phyloP scores from a whole-genome alignment of 2,888 invertebrate species.

The Rapana venosa region DNA sequence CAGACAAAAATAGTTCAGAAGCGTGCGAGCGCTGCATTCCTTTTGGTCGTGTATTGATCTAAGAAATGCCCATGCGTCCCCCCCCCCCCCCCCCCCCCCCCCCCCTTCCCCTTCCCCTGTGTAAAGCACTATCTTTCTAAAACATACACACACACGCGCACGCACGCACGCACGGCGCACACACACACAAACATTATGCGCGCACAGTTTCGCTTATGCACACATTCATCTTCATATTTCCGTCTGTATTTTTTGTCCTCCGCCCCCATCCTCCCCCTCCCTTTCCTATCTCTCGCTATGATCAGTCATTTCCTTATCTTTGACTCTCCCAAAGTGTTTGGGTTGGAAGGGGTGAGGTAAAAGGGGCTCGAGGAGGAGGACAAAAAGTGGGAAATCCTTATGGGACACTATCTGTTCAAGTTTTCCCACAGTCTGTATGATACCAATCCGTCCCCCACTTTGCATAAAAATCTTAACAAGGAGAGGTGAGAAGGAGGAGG shows the following conservation, averaged over 20 bases:
- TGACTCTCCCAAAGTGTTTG: neutral
- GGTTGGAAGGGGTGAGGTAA: too few relatives aligned
- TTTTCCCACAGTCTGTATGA: too few relatives aligned
- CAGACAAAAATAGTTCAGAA: too few relatives aligned
- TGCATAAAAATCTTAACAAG: neutral
- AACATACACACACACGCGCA: neutral
- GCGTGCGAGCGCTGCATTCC: too few relatives aligned
- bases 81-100: too few relatives aligned
- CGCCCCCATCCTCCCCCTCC: neutral
- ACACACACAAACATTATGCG: too few relatives aligned
- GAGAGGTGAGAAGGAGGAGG: neutral
- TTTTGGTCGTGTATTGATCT: too few relatives aligned
- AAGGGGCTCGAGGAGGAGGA: neutral
- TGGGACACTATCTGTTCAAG: too few relatives aligned
- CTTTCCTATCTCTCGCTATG: neutral
- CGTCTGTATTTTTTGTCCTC: neutral
- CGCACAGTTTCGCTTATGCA: neutral
- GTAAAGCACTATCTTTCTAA: too few relatives aligned
- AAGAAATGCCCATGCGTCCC: too few relatives aligned
- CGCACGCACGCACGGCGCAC: neutral
- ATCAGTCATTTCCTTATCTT: neutral
- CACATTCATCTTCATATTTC: neutral
- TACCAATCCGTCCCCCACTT: too few relatives aligned
- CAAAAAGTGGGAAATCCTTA: neutral
- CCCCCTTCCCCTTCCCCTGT: too few relatives aligned